phyloP scores from a whole-genome alignment of 1,140 invertebrate species.

The Cecropterus lyciades region DNA sequence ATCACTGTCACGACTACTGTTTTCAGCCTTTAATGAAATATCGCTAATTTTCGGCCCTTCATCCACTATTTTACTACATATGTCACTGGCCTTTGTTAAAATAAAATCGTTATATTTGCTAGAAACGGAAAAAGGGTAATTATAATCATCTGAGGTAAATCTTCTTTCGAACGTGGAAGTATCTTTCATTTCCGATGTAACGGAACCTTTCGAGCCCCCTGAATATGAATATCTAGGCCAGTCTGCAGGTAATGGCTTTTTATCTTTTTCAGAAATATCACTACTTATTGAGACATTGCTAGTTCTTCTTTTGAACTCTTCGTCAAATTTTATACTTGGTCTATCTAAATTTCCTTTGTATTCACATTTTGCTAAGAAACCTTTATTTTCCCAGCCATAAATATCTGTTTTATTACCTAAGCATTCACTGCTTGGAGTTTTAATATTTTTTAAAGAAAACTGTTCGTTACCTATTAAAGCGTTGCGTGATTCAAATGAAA shows the following conservation, averaged over 20 bases:
- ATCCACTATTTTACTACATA: slow-evolving; percentile 65
- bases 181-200: slow-evolving; percentile 66
- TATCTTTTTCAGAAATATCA: slow-evolving; percentile 46
- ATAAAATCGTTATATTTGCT: slow-evolving; percentile 75
- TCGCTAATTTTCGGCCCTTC: slow-evolving; percentile 69
- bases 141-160: slow-evolving; percentile 68
- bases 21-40: slow-evolving; percentile 68
- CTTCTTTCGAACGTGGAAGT: slow-evolving; percentile 60
- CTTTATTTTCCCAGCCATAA: slow-evolving; percentile 83
- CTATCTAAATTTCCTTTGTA: slow-evolving; percentile 53
- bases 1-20: slow-evolving; percentile 73
- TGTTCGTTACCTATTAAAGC: slow-evolving; percentile 49
- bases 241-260: slow-evolving; percentile 48
- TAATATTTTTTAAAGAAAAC: slow-evolving; percentile 59
- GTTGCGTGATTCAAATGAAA: slow-evolving; percentile 66
- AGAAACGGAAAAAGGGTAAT: slow-evolving; percentile 60
- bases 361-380: slow-evolving; percentile 73
- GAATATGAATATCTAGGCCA: slow-evolving; percentile 66
- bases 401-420: slow-evolving; percentile 80
- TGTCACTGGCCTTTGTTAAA: slow-evolving; percentile 67
- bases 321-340: slow-evolving; percentile 49
- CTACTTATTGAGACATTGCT: slow-evolving; percentile 41
- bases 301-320: slow-evolving; percentile 48
- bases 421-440: slow-evolving; percentile 72
- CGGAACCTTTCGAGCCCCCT: slow-evolving; percentile 69